Evolutionary conservation across 1,140 invertebrate species (phyloP), one percentile per base, ranked within the genome.

Genomic region (Cecropterus lyciades): DNA sequence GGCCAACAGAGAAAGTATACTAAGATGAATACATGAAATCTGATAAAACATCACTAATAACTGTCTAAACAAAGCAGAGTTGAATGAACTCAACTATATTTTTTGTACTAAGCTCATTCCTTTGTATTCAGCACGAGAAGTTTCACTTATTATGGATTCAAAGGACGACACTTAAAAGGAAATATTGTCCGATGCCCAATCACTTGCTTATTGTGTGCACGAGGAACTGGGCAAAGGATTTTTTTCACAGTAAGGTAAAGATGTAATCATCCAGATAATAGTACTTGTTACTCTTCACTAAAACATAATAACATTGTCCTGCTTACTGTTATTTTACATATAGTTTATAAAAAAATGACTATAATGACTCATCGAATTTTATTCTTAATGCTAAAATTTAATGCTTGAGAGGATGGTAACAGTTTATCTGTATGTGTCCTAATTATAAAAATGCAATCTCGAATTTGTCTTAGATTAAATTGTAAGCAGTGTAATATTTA

Each of bases 61-160:
- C 16, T 74, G 57, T 72, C 60, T 72, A 75, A 73, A 76, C 46
- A 73, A 77, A 71, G 55, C 52, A 43, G 52, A 73, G 84, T 85
- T 87, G 75, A 89, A 84, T 77, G 83, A 87, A 85, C 84, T 75
- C 45, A n/a, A 68, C 63, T 73, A 75, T 74, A 72, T 79, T 67
- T 80, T 84, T 80, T 75, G 72, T 79, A 70, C 72, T 65, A 66
- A 62, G 67, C 52, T 71, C 64, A 63, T 70, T 67, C 72, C 62
- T 89, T 87, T 82, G 81, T 90, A 90, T 90, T 86, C 87, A 84
- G 69, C 63, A 70, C 82, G 73, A 82, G 80, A 80, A 79, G 80
- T 85, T 87, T 80, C 72, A 79, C 82, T 87, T 84, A 87, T 92
- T 92, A 86, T 75, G 72, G 74, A 92, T 91, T 89, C 89, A 88